phyloP scores from a whole-genome alignment of 2,797 vertebrate species.

The Rhabdophis nuchalis region DNA sequence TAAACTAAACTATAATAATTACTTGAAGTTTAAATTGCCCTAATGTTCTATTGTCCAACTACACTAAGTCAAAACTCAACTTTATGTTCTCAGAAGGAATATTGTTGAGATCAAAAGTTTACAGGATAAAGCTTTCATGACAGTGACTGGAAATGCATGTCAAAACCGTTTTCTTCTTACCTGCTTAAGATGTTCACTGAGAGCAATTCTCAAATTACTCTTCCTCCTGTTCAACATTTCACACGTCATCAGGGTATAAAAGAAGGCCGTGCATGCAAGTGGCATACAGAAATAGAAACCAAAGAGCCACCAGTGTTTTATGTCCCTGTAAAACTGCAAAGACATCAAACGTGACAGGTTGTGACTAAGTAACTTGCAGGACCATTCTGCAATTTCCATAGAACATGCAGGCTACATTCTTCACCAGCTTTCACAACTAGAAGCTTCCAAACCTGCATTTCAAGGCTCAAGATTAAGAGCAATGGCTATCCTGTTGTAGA shows the following conservation, averaged over 20 bases:
- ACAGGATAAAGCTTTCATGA: constrained; percentile 9
- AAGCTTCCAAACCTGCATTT: background rate
- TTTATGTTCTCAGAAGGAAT: constrained; percentile 1
- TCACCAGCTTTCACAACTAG: background rate
- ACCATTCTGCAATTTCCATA: background rate
- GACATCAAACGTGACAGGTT: constrained; percentile 16
- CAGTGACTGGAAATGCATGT: background rate
- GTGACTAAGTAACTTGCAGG: background rate
- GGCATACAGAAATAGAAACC: constrained; percentile 96
- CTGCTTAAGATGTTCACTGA: constrained; percentile 98
- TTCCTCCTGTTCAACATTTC: constrained; percentile 96
- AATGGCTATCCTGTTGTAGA: background rate
- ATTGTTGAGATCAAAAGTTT: constrained; percentile 11
- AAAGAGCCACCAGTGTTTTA: constrained; percentile 97
- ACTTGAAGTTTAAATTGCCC: constrained; percentile 1
- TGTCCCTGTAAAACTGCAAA: constrained; percentile 80
- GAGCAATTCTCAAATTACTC: constrained; percentile 88
- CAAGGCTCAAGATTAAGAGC: background rate
- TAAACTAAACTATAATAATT: background rate
- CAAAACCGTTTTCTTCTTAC: constrained; percentile 62
- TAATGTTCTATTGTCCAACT: constrained; percentile 37
- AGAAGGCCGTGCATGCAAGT: constrained; percentile 85
- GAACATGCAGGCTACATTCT: background rate
- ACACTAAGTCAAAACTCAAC: constrained; percentile 19
- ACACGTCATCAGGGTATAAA: constrained; percentile 94